A percentile compares a stretch with the other conserved stretches of the same genome.
phyloP scores from a whole-genome alignment of 2,888 invertebrate genomes.

The Cacoxenus indagator region DNA sequence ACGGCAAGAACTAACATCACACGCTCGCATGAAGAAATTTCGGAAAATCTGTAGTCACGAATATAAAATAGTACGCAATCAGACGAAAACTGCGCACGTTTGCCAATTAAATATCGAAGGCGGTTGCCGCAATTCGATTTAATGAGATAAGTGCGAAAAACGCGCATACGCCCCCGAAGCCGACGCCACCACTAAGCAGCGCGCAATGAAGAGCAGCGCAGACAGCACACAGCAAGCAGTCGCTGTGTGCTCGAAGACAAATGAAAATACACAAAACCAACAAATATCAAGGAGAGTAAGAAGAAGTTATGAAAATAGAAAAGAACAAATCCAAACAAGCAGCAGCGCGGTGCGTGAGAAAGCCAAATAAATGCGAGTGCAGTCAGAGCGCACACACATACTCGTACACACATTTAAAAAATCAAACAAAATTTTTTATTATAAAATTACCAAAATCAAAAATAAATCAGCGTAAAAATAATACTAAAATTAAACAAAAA shows the following conservation, averaged over 20 bases:
- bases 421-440: not conserved
- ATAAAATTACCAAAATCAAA: not conserved
- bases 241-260: no score
- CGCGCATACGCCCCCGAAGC: constrained; percentile 45
- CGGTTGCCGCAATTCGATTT: constrained; percentile 32
- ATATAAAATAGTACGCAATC: not conserved
- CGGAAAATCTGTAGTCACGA: not conserved
- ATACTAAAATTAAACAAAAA: not conserved
- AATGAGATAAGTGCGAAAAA: constrained; percentile 59
- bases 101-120: constrained; percentile 30
- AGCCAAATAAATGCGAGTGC: not conserved
- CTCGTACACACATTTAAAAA: not conserved
- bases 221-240: constrained; percentile 25
- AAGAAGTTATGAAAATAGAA: not conserved
- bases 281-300: not conserved
- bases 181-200: constrained; percentile 7
- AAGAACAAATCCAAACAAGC: not conserved
- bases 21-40: not conserved
- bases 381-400: no score
- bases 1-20: not conserved
- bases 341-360: not conserved
- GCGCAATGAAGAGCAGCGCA: not conserved
- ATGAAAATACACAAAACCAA: not conserved
- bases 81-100: constrained; percentile 19
- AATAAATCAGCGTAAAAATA: not conserved